phyloP scores from a whole-genome alignment of 2,797 vertebrate genomes.

The Pseudochromis fuscus region DNA sequence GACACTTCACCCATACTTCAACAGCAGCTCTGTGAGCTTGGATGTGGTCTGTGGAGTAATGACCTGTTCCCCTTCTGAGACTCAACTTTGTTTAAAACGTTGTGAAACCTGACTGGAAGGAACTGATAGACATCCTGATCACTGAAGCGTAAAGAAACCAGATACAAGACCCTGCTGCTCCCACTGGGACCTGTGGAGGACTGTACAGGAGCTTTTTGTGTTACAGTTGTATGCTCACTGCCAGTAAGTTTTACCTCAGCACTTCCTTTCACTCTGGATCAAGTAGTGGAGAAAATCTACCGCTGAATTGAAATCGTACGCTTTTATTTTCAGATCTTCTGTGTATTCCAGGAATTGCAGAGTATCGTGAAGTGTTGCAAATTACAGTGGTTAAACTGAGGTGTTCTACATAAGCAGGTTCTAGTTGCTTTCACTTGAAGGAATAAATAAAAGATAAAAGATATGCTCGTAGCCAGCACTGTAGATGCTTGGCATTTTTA shows the following conservation, averaged over 20 bases:
- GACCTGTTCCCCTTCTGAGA: conserved; percentile 63
- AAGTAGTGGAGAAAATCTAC: neutral
- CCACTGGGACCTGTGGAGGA: conserved; percentile 43
- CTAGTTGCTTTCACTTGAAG: neutral
- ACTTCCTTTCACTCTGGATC: conserved; percentile 36
- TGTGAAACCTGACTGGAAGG: conserved; percentile 54
- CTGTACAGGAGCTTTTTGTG: conserved; percentile 42
- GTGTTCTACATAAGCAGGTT: neutral
- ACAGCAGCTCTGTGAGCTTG: conserved; percentile 48
- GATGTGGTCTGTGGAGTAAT: conserved; percentile 63
- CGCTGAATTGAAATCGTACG: conserved; percentile 13
- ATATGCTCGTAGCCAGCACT: neutral
- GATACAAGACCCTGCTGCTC: conserved; percentile 53
- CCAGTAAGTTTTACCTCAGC: conserved; percentile 31
- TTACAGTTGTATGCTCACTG: conserved; percentile 39
- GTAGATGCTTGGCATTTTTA: neutral
- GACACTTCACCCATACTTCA: conserved; percentile 32
- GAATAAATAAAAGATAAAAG: neutral
- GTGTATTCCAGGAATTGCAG: conserved; percentile 2
- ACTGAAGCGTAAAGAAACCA: conserved; percentile 66
- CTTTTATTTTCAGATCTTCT: conserved; percentile 25
- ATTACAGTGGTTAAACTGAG: too few species aligned
- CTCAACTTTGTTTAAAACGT: conserved; percentile 62
- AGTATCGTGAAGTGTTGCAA: conserved; percentile 10
- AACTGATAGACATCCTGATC: conserved; percentile 65